Percentiles rank a stretch among this genome's conserved stretches.
phyloP scores from a whole-genome alignment of 2,113 vertebrate species.

The Mustela nigripes region DNA sequence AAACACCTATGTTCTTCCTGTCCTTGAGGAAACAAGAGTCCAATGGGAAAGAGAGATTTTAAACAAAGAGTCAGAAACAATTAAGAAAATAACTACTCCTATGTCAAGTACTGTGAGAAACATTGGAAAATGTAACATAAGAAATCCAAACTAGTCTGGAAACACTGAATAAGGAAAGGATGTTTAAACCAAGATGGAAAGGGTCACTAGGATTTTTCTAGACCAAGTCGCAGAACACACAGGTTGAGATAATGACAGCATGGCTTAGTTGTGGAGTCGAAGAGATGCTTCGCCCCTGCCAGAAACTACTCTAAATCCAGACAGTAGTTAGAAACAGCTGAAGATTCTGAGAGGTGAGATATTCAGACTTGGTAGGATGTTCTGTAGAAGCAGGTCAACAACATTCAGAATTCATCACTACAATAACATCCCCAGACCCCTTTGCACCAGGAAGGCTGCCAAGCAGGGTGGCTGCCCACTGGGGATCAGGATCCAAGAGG shows the following conservation, averaged over 20 bases:
- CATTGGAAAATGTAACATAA: not conserved
- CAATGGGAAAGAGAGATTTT: conserved; percentile 36
- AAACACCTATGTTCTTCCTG: conserved; percentile 41
- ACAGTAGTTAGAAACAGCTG: not conserved
- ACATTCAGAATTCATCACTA: not conserved
- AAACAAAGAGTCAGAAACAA: conserved; percentile 45
- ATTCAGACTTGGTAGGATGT: not conserved
- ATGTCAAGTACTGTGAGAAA: conserved; percentile 22
- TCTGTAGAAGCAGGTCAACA: not conserved
- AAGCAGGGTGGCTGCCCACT: not conserved
- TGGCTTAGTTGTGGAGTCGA: not conserved
- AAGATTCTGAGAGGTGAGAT: not conserved
- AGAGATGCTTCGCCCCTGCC: not conserved
- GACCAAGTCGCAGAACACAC: conserved; percentile 36
- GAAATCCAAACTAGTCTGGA: not conserved
- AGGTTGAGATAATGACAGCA: not conserved
- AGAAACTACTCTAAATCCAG: conserved; percentile 19
- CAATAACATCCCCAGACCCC: not conserved
- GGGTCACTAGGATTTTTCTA: not conserved
- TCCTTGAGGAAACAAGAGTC: conserved; percentile 28
- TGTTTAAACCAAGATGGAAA: conserved; percentile 29
- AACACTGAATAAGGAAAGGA: not conserved
- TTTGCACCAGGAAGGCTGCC: not conserved
- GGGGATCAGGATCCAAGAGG: not conserved
- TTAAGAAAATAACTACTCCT: conserved; percentile 7